Percentiles rank a stretch among this genome's conserved stretches.
These are phyloP conservation scores for Peromyscus leucopus DNA, from an alignment of 2,113 vertebrate genomes.

Conservation along the genomic window DNA sequence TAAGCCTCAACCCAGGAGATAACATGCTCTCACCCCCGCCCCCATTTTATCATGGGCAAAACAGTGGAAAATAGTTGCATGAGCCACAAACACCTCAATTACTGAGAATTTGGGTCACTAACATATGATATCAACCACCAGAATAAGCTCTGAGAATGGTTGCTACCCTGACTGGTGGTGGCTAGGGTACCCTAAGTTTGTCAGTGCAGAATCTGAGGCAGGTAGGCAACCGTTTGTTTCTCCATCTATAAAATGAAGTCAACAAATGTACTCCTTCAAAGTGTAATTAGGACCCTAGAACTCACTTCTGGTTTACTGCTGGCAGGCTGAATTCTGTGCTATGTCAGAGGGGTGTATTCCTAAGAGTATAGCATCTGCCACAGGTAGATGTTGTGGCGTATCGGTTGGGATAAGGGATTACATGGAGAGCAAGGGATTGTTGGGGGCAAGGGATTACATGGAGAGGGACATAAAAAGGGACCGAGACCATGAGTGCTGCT, in stretches of 20 bases:
- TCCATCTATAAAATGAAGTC: neutral
- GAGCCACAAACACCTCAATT: neutral
- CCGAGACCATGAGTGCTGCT: neutral
- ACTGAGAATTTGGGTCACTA: neutral
- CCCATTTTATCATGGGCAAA: too few species aligned
- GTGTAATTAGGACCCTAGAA: neutral
- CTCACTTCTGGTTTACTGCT: neutral
- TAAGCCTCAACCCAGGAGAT: too few species aligned
- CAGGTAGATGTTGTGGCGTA: neutral
- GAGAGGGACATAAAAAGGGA: neutral
- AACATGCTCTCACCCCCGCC: neutral
- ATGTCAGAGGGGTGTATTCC: too few species aligned
- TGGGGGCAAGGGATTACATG: neutral
- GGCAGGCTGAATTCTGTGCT: neutral
- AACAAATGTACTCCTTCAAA: neutral
- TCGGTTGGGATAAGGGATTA: neutral
- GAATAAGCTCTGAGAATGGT: neutral
- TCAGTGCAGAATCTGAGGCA: neutral
- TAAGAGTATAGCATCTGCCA: too few species aligned
- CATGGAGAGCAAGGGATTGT: neutral
- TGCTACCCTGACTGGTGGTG: neutral
- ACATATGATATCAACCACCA: neutral
- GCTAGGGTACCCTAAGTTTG: neutral
- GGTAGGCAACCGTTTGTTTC: neutral
- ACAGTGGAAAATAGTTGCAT: neutral